phyloP scores from a whole-genome alignment of 2,888 invertebrate genomes.

The Xylophagus ater region DNA sequence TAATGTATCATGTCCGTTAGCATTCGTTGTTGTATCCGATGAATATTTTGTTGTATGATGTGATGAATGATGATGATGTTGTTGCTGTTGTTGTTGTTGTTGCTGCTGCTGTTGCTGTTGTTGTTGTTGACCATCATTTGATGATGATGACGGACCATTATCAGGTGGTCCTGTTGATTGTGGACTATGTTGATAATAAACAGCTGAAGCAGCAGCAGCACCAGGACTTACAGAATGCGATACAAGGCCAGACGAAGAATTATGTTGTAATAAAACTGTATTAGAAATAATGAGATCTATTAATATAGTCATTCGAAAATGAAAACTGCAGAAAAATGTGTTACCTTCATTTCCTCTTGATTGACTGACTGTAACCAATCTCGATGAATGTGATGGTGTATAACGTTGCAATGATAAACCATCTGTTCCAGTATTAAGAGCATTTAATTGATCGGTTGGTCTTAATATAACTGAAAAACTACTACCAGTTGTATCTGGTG shows the following conservation, averaged over 20 bases:
- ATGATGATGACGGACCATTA: slow-evolving; percentile 15
- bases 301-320: background rate
- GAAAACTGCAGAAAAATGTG: too few species aligned
- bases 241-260: slow-evolving; percentile 37
- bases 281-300: background rate
- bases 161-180: slow-evolving; percentile 22
- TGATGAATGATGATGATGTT: slow-evolving; percentile 40
- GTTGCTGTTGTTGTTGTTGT: slow-evolving; percentile 45
- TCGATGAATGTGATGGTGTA: slow-evolving; percentile 27
- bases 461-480: slow-evolving; percentile 35
- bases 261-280: slow-evolving; percentile 39
- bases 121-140: slow-evolving; percentile 20
- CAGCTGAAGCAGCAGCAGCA: too few species aligned
- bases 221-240: slow-evolving; percentile 44
- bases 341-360: slow-evolving; percentile 32
- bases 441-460: slow-evolving; percentile 25
- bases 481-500: slow-evolving; percentile 25
- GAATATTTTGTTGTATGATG: slow-evolving; percentile 56
- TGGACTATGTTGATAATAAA: slow-evolving; percentile 43
- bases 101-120: slow-evolving; percentile 24
- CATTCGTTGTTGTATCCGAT: slow-evolving; percentile 45
- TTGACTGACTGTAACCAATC: slow-evolving; percentile 27
- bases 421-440: slow-evolving; percentile 21
- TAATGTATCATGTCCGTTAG: slow-evolving; percentile 81
- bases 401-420: slow-evolving; percentile 29